Evolutionary conservation across 2,888 invertebrate genomes (phyloP).

Genomic region (Platycheirus rosarum): DNA sequence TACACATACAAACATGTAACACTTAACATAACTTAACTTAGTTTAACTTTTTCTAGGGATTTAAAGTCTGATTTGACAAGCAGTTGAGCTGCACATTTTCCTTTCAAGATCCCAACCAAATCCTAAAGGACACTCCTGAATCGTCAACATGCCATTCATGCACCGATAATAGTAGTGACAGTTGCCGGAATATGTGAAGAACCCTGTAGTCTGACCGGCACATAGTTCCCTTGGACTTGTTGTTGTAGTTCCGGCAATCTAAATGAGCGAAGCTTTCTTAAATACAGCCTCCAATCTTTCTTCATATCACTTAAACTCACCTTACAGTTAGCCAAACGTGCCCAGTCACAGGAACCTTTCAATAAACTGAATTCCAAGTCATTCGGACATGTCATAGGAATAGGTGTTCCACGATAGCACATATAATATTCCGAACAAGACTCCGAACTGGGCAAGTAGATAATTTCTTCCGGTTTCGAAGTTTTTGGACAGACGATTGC

Average conservation of each 20-base stretch:
- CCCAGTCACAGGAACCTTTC: constrained; percentile 79
- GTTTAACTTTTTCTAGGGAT: too few species aligned
- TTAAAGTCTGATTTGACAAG: constrained; percentile 10
- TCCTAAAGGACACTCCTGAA: constrained; percentile 80
- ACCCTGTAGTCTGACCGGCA: constrained; percentile 76
- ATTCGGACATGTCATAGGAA: constrained; percentile 78
- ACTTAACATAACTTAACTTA: too few species aligned
- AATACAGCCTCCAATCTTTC: not conserved
- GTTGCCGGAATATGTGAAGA: constrained; percentile 79
- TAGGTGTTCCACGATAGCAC: constrained; percentile 77
- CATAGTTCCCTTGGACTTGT: constrained; percentile 77
- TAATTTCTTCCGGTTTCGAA: constrained; percentile 76
- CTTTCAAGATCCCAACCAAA: constrained; percentile 79
- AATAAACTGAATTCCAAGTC: constrained; percentile 78
- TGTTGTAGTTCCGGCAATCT: constrained; percentile 74
- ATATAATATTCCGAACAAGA: constrained; percentile 79
- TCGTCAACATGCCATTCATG: constrained; percentile 78
- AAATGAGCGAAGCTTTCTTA: not conserved
- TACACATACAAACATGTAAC: too few species aligned
- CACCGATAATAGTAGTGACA: constrained; percentile 81
- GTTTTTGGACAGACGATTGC: constrained; percentile 75
- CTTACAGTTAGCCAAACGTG: constrained; percentile 78
- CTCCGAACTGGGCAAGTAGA: constrained; percentile 76
- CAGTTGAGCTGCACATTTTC: constrained; percentile 76
- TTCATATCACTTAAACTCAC: constrained; percentile 73